A percentile compares a stretch with the other conserved stretches of the same genome.
These are phyloP conservation scores for Cheilosia urbana DNA, from an alignment of 2,888 invertebrate genomes.

Conservation along the genomic window DNA sequence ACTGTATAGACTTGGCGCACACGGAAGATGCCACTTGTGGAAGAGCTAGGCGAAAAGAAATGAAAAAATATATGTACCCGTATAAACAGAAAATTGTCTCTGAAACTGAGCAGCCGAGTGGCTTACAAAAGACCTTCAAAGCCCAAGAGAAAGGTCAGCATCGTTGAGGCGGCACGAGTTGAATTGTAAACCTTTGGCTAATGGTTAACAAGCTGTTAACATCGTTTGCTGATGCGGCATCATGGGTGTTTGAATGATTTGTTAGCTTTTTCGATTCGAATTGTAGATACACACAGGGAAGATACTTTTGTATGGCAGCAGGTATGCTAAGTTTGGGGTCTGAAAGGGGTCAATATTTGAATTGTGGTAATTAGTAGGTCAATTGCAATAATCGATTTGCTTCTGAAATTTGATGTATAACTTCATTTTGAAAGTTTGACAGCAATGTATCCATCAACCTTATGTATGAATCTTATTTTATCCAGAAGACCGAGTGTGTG, in stretches of 20 bases:
- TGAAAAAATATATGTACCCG: neutral
- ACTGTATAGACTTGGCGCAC: neutral
- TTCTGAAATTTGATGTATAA: too few species aligned
- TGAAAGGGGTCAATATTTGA: too few species aligned
- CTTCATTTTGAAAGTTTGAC: too few species aligned
- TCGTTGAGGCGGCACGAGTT: constrained; percentile 20
- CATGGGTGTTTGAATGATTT: constrained; percentile 48
- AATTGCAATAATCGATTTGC: too few species aligned
- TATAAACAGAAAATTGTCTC: constrained; percentile 19
- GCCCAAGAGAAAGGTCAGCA: constrained; percentile 53
- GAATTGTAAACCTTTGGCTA: constrained; percentile 22
- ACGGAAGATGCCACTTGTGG: constrained; percentile 64
- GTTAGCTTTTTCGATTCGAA: constrained; percentile 34
- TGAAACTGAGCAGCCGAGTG: constrained; percentile 34
- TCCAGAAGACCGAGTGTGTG: too few species aligned
- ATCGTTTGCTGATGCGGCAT: constrained; percentile 42
- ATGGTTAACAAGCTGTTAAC: constrained; percentile 62
- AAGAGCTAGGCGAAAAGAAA: constrained; percentile 22
- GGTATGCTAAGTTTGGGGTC: neutral
- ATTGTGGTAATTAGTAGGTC: too few species aligned
- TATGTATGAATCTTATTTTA: too few species aligned
- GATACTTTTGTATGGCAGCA: constrained; percentile 15
- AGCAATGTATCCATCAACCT: too few species aligned
- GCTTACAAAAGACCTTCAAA: constrained; percentile 53
- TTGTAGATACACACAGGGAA: constrained; percentile 16